A percentile compares a stretch with the other conserved stretches of the same genome.
Conservation (phyloP, 2,888 invertebrate species). For the Eremobia ochroleuca region DNA sequence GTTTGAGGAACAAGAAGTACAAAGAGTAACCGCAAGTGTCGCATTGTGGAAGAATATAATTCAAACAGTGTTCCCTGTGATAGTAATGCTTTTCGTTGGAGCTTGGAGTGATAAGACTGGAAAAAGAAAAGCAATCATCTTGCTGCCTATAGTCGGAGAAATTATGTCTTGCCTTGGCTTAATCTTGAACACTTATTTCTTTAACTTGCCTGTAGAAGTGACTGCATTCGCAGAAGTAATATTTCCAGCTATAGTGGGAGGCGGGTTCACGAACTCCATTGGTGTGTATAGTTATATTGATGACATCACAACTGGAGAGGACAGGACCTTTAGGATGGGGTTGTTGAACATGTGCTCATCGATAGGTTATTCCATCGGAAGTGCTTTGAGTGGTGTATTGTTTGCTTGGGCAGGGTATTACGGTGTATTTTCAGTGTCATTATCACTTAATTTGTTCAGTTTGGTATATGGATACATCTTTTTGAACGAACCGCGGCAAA, state of each 20-base stretch:
- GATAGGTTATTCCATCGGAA: conserved; percentile 96
- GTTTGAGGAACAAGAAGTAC: conserved; percentile 92
- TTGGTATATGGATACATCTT: conserved; percentile 93
- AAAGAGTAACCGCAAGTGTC: conserved; percentile 94
- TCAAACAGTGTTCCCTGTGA: conserved; percentile 95
- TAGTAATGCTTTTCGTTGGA: conserved; percentile 95
- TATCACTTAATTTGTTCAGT: conserved; percentile 93
- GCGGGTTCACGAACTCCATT: conserved; percentile 97
- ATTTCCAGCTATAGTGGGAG: conserved; percentile 95
- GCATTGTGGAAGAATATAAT: conserved; percentile 96
- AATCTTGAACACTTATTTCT: conserved; percentile 94
- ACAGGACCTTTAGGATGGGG: conserved; percentile 95
- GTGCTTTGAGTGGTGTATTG: conserved; percentile 96
- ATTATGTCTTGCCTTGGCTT: conserved; percentile 94
- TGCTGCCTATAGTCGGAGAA: conserved; percentile 95
- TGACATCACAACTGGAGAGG: conserved; percentile 95
- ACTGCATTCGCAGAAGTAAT: conserved; percentile 94
- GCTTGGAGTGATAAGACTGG: conserved; percentile 94
- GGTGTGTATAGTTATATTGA: conserved; percentile 97
- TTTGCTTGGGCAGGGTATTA: conserved; percentile 94
- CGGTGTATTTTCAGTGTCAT: conserved; percentile 95
- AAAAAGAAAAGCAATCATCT: conserved; percentile 94
- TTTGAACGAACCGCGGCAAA: conserved; percentile 92
- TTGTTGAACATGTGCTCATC: conserved; percentile 97
- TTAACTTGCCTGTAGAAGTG: conserved; percentile 95